These are phyloP conservation scores for Stegodyphus mimosarum DNA, from an alignment of 1,140 invertebrate genomes.

Conservation along the genomic window DNA sequence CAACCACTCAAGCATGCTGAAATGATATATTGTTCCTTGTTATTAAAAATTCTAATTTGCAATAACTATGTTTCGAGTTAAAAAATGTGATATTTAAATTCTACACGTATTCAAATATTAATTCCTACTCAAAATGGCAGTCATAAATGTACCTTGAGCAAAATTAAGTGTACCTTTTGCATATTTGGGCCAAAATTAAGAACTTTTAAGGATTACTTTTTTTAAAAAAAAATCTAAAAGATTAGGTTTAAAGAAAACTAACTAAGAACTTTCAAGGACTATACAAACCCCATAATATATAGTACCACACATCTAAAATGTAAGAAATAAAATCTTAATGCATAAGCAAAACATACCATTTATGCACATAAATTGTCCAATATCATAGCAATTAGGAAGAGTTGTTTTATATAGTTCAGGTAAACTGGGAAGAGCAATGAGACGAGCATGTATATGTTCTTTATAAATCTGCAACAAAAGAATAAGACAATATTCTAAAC, in stretches of 20 bases:
- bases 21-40: no score
- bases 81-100: no score
- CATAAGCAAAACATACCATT: conserved; percentile 65
- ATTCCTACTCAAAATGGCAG: no score
- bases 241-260: no score
- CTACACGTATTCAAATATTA: no score
- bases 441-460: conserved; percentile 75
- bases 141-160: background rate
- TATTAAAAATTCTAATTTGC: no score
- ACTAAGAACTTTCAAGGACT: background rate
- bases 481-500: no score
- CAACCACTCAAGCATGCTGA: no score
- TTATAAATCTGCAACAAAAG: conserved; percentile 70
- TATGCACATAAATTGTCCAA: conserved; percentile 65
- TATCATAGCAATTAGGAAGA: conserved; percentile 67
- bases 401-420: conserved; percentile 67
- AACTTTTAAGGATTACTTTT: conserved; percentile 64
- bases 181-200: conserved; percentile 64
- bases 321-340: background rate
- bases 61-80: no score
- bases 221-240: background rate
- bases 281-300: no score
- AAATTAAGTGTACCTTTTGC: background rate
- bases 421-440: conserved; percentile 69
- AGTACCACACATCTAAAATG: background rate